These are phyloP conservation scores for Zele albiditarsus DNA, from an alignment of 2,888 invertebrate species.

Conservation along the genomic window DNA sequence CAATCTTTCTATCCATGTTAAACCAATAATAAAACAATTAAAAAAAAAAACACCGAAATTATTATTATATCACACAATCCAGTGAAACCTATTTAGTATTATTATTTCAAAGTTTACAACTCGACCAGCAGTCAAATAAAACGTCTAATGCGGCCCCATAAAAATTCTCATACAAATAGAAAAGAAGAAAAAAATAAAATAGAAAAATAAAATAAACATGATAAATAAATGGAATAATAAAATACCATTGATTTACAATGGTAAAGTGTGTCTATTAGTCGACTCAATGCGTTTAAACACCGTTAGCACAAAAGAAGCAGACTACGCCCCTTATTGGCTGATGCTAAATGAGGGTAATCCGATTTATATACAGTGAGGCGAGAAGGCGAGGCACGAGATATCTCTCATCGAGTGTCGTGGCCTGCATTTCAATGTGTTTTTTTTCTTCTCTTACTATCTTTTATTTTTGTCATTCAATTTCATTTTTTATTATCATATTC, in stretches of 20 bases:
- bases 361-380: conserved; percentile 53
- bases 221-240: not conserved
- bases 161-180: not conserved
- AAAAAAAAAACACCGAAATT: not conserved
- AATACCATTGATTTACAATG: conserved; percentile 14
- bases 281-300: not conserved
- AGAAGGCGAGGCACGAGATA: conserved; percentile 23
- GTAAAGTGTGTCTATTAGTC: conserved; percentile 6
- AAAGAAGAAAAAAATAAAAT: conserved; percentile 1
- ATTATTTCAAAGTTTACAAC: not conserved
- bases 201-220: not conserved
- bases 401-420: conserved; percentile 18
- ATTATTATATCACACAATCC: not conserved
- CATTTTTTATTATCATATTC: conserved; percentile 39
- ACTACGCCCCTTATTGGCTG: conserved; percentile 39
- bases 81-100: not conserved
- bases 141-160: not conserved
- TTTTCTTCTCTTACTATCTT: not conserved
- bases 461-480: not conserved
- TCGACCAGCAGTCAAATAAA: not conserved
- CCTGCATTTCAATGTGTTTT: conserved; percentile 17
- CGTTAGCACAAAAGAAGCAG: conserved; percentile 35
- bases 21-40: too few species aligned
- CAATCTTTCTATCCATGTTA: too few species aligned
- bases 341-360: conserved; percentile 62